Evolutionary conservation across 2,797 vertebrate genomes (phyloP).

Genomic region (Sebastes taczanowskii): DNA sequence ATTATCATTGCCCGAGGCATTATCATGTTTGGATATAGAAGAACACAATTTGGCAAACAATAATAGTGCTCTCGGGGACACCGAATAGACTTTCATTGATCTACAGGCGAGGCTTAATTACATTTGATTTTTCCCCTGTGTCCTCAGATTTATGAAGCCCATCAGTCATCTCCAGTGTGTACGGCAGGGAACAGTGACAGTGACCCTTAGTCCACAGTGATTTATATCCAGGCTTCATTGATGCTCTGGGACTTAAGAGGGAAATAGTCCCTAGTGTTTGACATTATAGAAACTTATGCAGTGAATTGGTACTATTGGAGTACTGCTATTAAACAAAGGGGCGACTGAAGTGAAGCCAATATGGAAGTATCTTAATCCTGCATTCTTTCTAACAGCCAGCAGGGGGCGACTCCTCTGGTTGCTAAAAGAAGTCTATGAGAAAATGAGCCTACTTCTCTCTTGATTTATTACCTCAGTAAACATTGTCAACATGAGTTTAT

Average conservation of each 20-base stretch:
- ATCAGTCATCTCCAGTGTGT: constrained; percentile 37
- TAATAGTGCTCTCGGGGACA: constrained; percentile 17
- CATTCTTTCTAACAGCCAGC: neutral
- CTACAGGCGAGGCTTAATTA: constrained; percentile 42
- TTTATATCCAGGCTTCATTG: constrained; percentile 17
- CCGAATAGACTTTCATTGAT: constrained; percentile 41
- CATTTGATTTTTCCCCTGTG: constrained; percentile 15
- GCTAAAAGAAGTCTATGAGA: neutral
- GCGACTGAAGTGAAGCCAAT: neutral
- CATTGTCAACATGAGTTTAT: too few relatives aligned
- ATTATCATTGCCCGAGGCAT: neutral
- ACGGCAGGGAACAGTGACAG: neutral
- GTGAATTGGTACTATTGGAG: neutral
- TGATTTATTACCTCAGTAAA: too few relatives aligned
- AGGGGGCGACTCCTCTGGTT: neutral
- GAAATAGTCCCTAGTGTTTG: neutral
- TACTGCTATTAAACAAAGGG: neutral
- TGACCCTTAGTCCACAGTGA: constrained; percentile 4
- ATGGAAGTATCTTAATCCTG: neutral
- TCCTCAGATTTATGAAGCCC: constrained; percentile 22
- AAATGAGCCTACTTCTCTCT: rapidly evolving
- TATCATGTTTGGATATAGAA: neutral
- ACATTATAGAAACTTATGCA: neutral
- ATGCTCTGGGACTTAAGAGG: neutral
- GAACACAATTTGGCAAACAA: constrained; percentile 18